These are phyloP conservation scores for Lasioglossum marginatum DNA, from an alignment of 2,888 invertebrate species.

Conservation along the genomic window DNA sequence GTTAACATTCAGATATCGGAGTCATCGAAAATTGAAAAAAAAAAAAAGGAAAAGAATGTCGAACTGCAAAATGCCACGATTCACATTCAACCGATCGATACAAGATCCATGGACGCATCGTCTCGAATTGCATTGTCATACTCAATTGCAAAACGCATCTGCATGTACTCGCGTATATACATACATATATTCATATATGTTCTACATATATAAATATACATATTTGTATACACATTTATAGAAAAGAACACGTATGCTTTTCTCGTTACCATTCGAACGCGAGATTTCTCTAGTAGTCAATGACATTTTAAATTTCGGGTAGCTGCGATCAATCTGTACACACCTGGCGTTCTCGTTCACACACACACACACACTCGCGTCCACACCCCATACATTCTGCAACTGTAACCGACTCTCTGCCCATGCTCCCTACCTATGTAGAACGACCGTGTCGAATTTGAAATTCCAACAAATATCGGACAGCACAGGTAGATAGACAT, in stretches of 20 bases:
- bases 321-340: constrained; percentile 74
- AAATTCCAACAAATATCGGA: not conserved
- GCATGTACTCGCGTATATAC: not conserved
- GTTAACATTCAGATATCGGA: not conserved
- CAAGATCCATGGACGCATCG: constrained; percentile 72
- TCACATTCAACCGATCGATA: constrained; percentile 77
- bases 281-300: constrained; percentile 50
- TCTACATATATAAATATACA: not conserved
- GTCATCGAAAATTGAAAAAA: not conserved
- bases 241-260: constrained; percentile 48
- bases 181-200: not conserved
- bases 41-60: not conserved
- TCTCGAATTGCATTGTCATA: constrained; percentile 58
- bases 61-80: constrained; percentile 67
- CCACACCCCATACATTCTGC: constrained; percentile 39
- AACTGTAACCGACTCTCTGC: not conserved
- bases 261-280: constrained; percentile 63
- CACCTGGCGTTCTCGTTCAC: constrained; percentile 52
- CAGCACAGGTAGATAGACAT: not conserved
- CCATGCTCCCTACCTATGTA: not conserved
- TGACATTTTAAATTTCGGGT: constrained; percentile 56
- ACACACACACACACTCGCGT: constrained; percentile 36
- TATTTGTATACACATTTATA: constrained; percentile 21
- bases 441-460: not conserved
- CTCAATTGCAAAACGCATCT: constrained; percentile 68